These are phyloP conservation scores for Drosophila punjabiensis DNA, from an alignment of 1,140 invertebrate genomes.

Conservation along the genomic window DNA sequence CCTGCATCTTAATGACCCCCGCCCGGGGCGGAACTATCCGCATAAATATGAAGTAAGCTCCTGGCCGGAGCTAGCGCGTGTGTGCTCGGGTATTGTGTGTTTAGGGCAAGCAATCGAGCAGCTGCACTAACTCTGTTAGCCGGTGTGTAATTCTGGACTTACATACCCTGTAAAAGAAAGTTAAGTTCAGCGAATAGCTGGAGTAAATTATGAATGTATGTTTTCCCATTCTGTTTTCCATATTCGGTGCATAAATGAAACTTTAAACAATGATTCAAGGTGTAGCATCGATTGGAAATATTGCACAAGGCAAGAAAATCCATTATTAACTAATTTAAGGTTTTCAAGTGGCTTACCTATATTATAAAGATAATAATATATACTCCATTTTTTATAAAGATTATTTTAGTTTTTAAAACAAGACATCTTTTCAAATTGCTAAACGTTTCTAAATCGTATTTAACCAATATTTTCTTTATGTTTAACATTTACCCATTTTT, in stretches of 20 bases:
- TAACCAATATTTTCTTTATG: not conserved
- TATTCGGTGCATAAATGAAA: not conserved
- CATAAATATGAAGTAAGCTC: slow-evolving; percentile 60
- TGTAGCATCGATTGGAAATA: not conserved
- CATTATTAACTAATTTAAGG: too few species aligned
- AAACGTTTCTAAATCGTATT: not conserved
- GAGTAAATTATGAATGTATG: not conserved
- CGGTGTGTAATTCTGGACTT: slow-evolving; percentile 30
- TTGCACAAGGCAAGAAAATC: not conserved
- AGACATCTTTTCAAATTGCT: not conserved
- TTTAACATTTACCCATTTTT: not conserved
- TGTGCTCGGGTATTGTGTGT: slow-evolving; percentile 22
- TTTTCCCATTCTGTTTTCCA: not conserved
- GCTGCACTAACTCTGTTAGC: slow-evolving; percentile 48
- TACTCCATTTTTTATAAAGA: not conserved
- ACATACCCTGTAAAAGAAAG: slow-evolving; percentile 41
- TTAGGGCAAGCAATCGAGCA: slow-evolving; percentile 53
- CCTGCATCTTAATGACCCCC: slow-evolving; percentile 59
- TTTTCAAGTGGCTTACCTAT: not conserved
- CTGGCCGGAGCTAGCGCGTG: slow-evolving; percentile 5
- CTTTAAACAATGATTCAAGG: not conserved
- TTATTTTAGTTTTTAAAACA: not conserved
- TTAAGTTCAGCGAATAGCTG: not conserved
- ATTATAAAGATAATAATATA: not conserved
- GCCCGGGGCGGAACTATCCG: slow-evolving; percentile 26